Conservation (phyloP, 2,797 vertebrate species). For the Anabas testudineus region DNA sequence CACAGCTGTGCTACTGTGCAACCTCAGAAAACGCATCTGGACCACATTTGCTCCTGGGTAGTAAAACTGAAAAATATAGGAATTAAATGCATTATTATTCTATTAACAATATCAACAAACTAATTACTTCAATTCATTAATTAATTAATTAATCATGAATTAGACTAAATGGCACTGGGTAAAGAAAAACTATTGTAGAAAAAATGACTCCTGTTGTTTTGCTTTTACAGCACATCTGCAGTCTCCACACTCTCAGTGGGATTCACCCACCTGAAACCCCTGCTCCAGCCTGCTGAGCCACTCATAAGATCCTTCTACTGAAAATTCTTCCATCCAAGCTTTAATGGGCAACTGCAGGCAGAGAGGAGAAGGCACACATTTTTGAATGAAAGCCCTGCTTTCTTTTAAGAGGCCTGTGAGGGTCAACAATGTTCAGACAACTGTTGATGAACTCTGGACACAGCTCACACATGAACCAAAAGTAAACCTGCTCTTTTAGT, state of each 20-base stretch:
- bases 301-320: conserved; percentile 79
- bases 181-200: background rate
- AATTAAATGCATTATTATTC: background rate
- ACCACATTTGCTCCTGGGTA: conserved; percentile 86
- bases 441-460: conserved; percentile 28
- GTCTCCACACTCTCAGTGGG: background rate
- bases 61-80: conserved; percentile 79
- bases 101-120: background rate
- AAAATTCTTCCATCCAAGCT: conserved; percentile 87
- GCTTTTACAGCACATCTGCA: background rate
- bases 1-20: conserved; percentile 85
- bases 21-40: conserved; percentile 90
- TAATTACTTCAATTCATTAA: no score
- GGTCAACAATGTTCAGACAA: conserved; percentile 16
- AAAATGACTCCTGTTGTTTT: background rate
- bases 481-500: conserved; percentile 8
- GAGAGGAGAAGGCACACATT: background rate
- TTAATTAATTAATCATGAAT: background rate
- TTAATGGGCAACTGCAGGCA: conserved; percentile 85
- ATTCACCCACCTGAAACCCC: conserved; percentile 83
- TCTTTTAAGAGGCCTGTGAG: conserved; percentile 7
- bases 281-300: conserved; percentile 89
- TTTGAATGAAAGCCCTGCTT: conserved; percentile 7
- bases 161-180: no score
- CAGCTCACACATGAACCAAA: conserved; percentile 30